Base-by-base conservation (phyloP, 2,113 vertebrate species). In the Blennius ocellaris region DNA sequence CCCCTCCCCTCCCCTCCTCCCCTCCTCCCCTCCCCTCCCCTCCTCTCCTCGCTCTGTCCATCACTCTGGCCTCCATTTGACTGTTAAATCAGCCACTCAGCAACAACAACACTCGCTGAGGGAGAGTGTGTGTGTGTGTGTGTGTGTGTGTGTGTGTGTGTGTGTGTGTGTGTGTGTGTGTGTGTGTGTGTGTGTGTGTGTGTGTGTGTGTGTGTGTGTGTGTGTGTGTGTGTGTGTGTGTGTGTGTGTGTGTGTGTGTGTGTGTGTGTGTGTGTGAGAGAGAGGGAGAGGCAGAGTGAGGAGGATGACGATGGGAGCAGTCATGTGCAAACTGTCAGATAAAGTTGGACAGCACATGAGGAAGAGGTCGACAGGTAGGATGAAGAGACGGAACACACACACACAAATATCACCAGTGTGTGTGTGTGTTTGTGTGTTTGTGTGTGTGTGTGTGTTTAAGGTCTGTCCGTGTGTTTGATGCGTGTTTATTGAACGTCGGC, bases 311-410 rank as follows among this genome's bases (percentile, higher is more conserved):
- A 81, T 85, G 93, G 93, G 93, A 89, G 84, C 92, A 75, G 89
- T 91, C 65, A 80, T 93, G 84, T 93, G 92, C 84, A 94, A 93
- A 91, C 91, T 94, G 83, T 93, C 93, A 39, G 86, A 85, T 75
- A 94, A 93, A 90, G 81, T 93, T 45, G 91, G 81, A 17, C 92
- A 90, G 70, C 92, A 93, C 15, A 72, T 93, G 80, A 92, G 73
- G 54, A 89, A 77, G 47, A 89, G 78, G 69, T 79, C 89, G 2
- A 55, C 91, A 92, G 94, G 94, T 94, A 93, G 75, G 90, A 58
- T 11, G 4, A 9, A 11, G 56, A 58, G 38, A 49, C 41, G 3
- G 12, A 16, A 12, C 57, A 52, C n/a, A 55, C 51, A 16, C 45
- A 11, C 12, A 59, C 21, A n/a, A n/a, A 36, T 44, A 21, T n/a